Conservation (phyloP, 2,888 invertebrate species). For the Caenorhabditis angaria region DNA sequence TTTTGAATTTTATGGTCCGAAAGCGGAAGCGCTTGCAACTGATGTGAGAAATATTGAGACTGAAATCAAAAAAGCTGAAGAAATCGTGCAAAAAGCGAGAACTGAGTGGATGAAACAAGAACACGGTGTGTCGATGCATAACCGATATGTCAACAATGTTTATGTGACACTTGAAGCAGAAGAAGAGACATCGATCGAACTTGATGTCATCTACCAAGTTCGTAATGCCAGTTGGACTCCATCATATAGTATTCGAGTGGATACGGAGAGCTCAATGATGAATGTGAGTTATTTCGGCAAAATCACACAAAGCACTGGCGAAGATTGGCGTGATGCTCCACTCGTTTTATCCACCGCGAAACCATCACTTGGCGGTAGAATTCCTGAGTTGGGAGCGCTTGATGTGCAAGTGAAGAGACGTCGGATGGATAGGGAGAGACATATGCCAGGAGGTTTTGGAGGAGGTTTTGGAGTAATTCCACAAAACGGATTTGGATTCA, state of each 20-base stretch:
- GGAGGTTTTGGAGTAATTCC: no score
- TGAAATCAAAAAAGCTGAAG: conserved; percentile 14
- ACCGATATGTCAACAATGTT: not conserved
- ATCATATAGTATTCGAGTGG: conserved; percentile 66
- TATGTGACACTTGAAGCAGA: conserved; percentile 37
- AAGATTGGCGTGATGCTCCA: conserved; percentile 71
- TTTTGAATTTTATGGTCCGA: conserved; percentile 48
- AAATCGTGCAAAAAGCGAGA: conserved; percentile 23
- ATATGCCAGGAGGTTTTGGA: no score
- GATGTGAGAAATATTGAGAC: conserved; percentile 4
- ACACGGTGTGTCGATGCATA: not conserved
- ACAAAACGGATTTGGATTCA: not conserved
- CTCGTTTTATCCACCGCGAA: conserved; percentile 60
- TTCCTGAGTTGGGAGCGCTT: conserved; percentile 64
- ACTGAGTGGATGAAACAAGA: conserved; percentile 12
- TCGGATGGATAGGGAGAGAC: no score
- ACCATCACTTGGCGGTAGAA: conserved; percentile 60
- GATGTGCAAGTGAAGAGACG: no score
- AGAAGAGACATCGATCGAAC: conserved; percentile 29
- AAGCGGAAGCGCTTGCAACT: conserved; percentile 24
- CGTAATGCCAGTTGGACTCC: conserved; percentile 62
- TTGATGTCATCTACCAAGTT: conserved; percentile 59
- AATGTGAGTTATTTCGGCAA: conserved; percentile 41
- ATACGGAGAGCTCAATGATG: conserved; percentile 43
- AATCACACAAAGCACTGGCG: conserved; percentile 72